A percentile compares a stretch with the other conserved stretches of the same genome.
These are phyloP conservation scores for Drepana falcataria DNA, from an alignment of 2,888 invertebrate species.

Conservation along the genomic window DNA sequence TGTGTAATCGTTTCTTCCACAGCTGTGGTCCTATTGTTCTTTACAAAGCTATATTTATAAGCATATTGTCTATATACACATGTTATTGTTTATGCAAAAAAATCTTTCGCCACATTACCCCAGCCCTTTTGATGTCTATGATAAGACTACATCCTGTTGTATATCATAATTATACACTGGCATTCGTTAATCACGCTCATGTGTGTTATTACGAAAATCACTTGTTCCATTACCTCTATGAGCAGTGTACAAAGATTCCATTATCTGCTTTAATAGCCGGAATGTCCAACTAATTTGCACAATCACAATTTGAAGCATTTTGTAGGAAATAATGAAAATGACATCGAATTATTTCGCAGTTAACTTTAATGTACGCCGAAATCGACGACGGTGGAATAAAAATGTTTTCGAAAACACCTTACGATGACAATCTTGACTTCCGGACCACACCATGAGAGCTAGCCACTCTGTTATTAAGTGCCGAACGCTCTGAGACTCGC, in stretches of 20 bases:
- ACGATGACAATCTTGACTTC: constrained; percentile 64
- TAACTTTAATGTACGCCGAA: constrained; percentile 32
- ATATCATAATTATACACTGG: constrained; percentile 18
- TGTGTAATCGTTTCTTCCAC: constrained; percentile 55
- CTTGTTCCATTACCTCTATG: constrained; percentile 13
- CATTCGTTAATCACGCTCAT: constrained; percentile 12
- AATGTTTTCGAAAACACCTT: constrained; percentile 43
- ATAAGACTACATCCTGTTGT: constrained; percentile 27
- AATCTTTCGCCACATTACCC: constrained; percentile 16
- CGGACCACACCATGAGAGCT: constrained; percentile 61
- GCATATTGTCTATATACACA: constrained; percentile 24
- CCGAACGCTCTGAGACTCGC: constrained; percentile 34
- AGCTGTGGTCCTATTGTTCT: constrained; percentile 39
- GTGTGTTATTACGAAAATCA: constrained; percentile 17
- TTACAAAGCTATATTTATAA: constrained; percentile 41
- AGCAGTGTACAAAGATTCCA: constrained; percentile 3
- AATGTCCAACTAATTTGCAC: constrained; percentile 22
- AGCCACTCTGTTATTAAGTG: constrained; percentile 47
- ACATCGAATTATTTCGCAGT: constrained; percentile 24
- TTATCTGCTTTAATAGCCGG: constrained; percentile 3
- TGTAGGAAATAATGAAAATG: constrained; percentile 5
- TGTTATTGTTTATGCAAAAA: constrained; percentile 15
- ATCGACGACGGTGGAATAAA: constrained; percentile 52
- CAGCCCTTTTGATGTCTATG: constrained; percentile 24
- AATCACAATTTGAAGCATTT: constrained; percentile 8